Conservation (phyloP, 1,140 invertebrate genomes). For the Gryon sp. region DNA sequence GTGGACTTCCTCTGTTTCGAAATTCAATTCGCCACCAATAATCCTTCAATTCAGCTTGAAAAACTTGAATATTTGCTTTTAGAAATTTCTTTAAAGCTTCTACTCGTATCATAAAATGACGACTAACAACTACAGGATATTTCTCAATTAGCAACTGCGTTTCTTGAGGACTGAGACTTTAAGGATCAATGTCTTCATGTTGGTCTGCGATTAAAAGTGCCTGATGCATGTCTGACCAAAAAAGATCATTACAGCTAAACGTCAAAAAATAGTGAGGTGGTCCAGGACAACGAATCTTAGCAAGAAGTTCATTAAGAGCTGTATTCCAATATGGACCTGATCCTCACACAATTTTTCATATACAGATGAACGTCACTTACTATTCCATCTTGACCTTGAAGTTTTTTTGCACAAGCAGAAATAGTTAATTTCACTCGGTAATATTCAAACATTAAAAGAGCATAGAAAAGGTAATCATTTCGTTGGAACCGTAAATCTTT, state of each 20-base stretch:
- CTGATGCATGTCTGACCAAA: background rate
- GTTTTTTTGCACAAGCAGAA: too few species aligned
- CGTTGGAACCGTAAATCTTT: too few species aligned
- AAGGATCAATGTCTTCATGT: background rate
- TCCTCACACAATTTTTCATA: constrained; percentile 63
- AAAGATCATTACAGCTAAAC: constrained; percentile 11
- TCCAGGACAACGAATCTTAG: constrained; percentile 15
- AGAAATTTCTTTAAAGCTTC: constrained; percentile 68
- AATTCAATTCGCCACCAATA: too few species aligned
- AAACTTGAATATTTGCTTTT: constrained; percentile 24
- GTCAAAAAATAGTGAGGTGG: constrained; percentile 21
- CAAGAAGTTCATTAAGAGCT: too few species aligned
- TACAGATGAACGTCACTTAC: constrained; percentile 59
- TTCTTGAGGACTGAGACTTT: too few species aligned
- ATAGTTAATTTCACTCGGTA: too few species aligned
- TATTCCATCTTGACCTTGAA: too few species aligned
- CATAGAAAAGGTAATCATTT: too few species aligned
- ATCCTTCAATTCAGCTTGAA: constrained; percentile 45
- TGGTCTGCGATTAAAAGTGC: constrained; percentile 12
- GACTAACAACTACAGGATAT: too few species aligned
- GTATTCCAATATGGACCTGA: constrained; percentile 64
- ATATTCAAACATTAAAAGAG: too few species aligned
- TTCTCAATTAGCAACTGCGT: too few species aligned
- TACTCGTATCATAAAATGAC: constrained; percentile 71
- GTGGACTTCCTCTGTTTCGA: constrained; percentile 76